phyloP scores from a whole-genome alignment of 2,797 vertebrate species.

The Enteromius viviparus region DNA sequence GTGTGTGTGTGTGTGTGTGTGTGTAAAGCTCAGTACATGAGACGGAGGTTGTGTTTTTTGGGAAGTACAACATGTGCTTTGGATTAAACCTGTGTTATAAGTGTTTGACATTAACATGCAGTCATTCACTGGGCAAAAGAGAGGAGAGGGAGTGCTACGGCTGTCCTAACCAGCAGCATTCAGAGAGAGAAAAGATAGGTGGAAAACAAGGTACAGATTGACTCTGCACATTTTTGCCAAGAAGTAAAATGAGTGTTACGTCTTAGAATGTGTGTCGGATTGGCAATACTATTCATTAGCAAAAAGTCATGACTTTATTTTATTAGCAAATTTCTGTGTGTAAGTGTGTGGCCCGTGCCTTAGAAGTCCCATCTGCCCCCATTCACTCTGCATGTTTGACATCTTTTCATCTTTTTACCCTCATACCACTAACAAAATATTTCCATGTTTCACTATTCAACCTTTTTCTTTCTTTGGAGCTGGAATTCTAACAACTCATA shows the following conservation, averaged over 20 bases:
- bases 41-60: slow-evolving; percentile 62
- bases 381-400: not conserved
- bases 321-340: not conserved
- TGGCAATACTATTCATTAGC: slow-evolving; percentile 57
- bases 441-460: not conserved
- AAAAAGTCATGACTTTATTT: slow-evolving; percentile 48
- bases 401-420: slow-evolving; percentile 24
- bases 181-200: not conserved
- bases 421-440: not conserved
- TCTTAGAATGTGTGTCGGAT: slow-evolving; percentile 32
- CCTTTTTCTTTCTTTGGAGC: not conserved
- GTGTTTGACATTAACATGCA: slow-evolving; percentile 58
- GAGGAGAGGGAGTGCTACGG: not conserved
- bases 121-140: slow-evolving; percentile 28
- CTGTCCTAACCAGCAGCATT: slow-evolving; percentile 12
- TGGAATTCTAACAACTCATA: not conserved
- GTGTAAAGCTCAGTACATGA: slow-evolving; percentile 33
- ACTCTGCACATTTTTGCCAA: slow-evolving; percentile 20
- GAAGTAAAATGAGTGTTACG: slow-evolving; percentile 32
- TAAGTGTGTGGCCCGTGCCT: slow-evolving; percentile 28
- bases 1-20: slow-evolving; percentile 8
- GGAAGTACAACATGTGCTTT: slow-evolving; percentile 60
- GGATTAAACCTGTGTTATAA: slow-evolving; percentile 54
- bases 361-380: not conserved
- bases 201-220: slow-evolving; percentile 43